These are phyloP conservation scores for Tetheella fluctuosa DNA, from an alignment of 2,888 invertebrate species.

Conservation along the genomic window DNA sequence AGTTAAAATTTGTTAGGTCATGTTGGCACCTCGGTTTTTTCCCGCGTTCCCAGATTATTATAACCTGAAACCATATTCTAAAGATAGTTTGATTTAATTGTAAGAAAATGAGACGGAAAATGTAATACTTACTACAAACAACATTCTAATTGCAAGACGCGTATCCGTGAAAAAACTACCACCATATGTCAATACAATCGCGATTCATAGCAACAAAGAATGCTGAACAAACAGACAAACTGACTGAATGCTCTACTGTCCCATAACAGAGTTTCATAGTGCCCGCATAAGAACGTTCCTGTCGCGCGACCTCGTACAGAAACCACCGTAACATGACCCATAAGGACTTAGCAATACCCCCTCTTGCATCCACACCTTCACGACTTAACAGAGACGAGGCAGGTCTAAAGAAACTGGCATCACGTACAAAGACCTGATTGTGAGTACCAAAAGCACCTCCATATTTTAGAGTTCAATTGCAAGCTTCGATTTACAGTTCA, in stretches of 20 bases:
- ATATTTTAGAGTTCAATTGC: constrained; percentile 71
- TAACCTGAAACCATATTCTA: no score
- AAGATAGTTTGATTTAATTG: no score
- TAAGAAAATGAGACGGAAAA: neutral
- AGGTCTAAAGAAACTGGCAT: constrained; percentile 63
- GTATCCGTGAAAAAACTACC: constrained; percentile 15
- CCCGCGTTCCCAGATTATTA: no score
- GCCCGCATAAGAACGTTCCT: constrained; percentile 75
- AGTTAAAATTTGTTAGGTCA: no score
- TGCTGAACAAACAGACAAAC: constrained; percentile 67
- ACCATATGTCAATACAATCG: constrained; percentile 72
- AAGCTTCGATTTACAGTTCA: constrained; percentile 53
- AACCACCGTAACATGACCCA: constrained; percentile 55
- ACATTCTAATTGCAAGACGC: neutral
- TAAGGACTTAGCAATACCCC: constrained; percentile 41
- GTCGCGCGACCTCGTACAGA: constrained; percentile 72
- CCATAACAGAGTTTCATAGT: constrained; percentile 80
- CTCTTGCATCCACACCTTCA: constrained; percentile 35
- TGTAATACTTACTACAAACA: neutral
- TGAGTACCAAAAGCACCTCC: constrained; percentile 76
- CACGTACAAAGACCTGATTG: constrained; percentile 77
- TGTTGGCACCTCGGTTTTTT: no score
- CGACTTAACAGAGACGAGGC: constrained; percentile 48
- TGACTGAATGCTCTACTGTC: constrained; percentile 74
- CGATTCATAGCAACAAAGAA: constrained; percentile 79